Evolutionary conservation across 1,140 invertebrate genomes (phyloP).

Genomic region (Orius insidiosus): DNA sequence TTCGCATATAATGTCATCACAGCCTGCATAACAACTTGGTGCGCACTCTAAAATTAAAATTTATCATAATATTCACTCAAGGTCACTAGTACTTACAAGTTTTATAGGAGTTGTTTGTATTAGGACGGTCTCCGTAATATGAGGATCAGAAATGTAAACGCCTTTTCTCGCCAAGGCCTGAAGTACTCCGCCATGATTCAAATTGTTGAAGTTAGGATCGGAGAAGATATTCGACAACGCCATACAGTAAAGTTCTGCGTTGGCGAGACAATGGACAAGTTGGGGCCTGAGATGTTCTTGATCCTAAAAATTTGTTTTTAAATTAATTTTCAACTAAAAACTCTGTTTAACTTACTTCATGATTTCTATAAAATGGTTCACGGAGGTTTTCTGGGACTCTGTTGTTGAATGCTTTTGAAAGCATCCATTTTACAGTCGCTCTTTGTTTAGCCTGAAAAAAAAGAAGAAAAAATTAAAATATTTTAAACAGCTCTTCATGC

Average conservation of each 20-base stretch:
- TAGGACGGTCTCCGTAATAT: slow-evolving; percentile 87
- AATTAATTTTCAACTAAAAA: not conserved
- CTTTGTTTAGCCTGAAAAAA: slow-evolving; percentile 84
- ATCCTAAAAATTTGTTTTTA: slow-evolving; percentile 38
- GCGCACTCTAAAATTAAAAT: slow-evolving; percentile 54
- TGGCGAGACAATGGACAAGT: slow-evolving; percentile 77
- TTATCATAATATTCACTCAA: not conserved
- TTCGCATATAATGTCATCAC: slow-evolving; percentile 89
- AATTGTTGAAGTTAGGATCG: slow-evolving; percentile 86
- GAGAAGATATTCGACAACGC: slow-evolving; percentile 91
- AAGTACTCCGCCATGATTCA: slow-evolving; percentile 85
- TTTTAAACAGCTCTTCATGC: not conserved
- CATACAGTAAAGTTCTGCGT: slow-evolving; percentile 89
- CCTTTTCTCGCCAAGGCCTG: slow-evolving; percentile 84
- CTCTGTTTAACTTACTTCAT: slow-evolving; percentile 51
- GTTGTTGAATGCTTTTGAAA: slow-evolving; percentile 92
- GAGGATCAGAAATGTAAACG: slow-evolving; percentile 67
- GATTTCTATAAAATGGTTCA: slow-evolving; percentile 89
- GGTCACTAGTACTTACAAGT: slow-evolving; percentile 82
- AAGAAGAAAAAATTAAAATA: slow-evolving; percentile 20
- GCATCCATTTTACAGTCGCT: slow-evolving; percentile 92
- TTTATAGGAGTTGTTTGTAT: slow-evolving; percentile 89
- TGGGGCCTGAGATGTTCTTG: slow-evolving; percentile 86
- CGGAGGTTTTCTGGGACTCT: slow-evolving; percentile 81
- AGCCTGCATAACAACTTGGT: slow-evolving; percentile 92